phyloP scores from a whole-genome alignment of 2,888 invertebrate genomes.

The Molorchus minor region DNA sequence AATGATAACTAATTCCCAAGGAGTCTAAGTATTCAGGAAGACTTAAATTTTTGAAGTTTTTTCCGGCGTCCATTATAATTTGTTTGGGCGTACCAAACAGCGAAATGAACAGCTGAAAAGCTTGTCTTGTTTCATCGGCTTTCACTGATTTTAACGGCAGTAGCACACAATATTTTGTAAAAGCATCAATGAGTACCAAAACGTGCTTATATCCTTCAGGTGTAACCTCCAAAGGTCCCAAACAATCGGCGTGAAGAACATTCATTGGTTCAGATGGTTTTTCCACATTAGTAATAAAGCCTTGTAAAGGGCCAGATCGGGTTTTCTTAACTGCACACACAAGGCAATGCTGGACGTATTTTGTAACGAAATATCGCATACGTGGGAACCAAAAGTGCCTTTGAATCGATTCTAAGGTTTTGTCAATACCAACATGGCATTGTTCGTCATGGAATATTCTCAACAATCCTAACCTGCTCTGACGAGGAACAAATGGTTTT shows the following conservation, averaged over 20 bases:
- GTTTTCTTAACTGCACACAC: conserved; percentile 46
- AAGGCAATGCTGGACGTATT: conserved; percentile 46
- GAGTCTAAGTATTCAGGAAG: conserved; percentile 17
- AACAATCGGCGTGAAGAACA: conserved; percentile 33
- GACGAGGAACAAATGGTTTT: conserved; percentile 41
- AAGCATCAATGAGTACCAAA: conserved; percentile 33
- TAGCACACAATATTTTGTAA: conserved; percentile 36
- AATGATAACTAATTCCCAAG: conserved; percentile 28
- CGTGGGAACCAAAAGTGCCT: conserved; percentile 48
- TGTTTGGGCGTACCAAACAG: conserved; percentile 8
- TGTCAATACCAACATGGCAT: conserved; percentile 42
- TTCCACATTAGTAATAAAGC: conserved; percentile 25
- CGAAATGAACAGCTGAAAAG: conserved; percentile 23
- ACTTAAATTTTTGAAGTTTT: conserved; percentile 28
- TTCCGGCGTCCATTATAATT: conserved; percentile 28
- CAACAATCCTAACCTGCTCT: conserved; percentile 39
- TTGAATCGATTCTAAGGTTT: conserved; percentile 40
- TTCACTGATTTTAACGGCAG: conserved; percentile 32
- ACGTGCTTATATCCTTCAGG: conserved; percentile 31
- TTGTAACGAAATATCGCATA: conserved; percentile 42
- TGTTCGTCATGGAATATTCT: conserved; percentile 47
- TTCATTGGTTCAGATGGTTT: conserved; percentile 35
- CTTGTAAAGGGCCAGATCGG: conserved; percentile 40
- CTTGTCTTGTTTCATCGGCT: conserved; percentile 29
- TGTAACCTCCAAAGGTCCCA: conserved; percentile 28